Evolutionary conservation across 1,140 invertebrate genomes (phyloP).

Genomic region (Drosophila pallidifrons): DNA sequence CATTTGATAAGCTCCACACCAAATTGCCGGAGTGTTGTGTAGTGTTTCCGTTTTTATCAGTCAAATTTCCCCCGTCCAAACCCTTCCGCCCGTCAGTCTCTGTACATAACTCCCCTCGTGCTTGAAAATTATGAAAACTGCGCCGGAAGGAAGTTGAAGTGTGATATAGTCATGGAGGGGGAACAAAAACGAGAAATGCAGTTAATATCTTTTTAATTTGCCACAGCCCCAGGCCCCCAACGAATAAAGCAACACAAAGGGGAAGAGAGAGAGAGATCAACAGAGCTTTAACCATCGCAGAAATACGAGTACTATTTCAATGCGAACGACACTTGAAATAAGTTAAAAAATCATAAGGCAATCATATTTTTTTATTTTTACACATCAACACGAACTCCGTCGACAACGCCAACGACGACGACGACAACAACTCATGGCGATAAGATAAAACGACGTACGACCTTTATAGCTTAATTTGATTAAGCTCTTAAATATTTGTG

Average conservation of each 20-base stretch:
- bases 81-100: background rate
- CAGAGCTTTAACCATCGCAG: conserved; percentile 7
- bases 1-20: conserved; percentile 74
- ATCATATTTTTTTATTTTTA: conserved; percentile 35
- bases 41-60: conserved; percentile 69
- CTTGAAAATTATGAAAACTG: conserved; percentile 37
- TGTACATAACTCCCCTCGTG: background rate
- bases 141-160: conserved; percentile 75
- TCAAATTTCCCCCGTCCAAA: background rate
- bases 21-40: conserved; percentile 41
- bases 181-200: conserved; percentile 65
- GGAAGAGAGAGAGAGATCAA: background rate
- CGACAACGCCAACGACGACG: background rate
- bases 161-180: conserved; percentile 58
- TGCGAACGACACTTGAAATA: conserved; percentile 54
- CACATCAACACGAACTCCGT: conserved; percentile 33
- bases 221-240: conserved; percentile 21
- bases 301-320: conserved; percentile 41
- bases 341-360: conserved; percentile 41
- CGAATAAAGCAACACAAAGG: background rate
- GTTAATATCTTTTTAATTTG: conserved; percentile 76
- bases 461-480: conserved; percentile 84
- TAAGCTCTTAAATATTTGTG: conserved; percentile 79
- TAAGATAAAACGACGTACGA: conserved; percentile 78
- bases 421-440: conserved; percentile 34